Base-by-base conservation (phyloP, 2,113 vertebrate species). In the Asarcornis scutulata region DNA sequence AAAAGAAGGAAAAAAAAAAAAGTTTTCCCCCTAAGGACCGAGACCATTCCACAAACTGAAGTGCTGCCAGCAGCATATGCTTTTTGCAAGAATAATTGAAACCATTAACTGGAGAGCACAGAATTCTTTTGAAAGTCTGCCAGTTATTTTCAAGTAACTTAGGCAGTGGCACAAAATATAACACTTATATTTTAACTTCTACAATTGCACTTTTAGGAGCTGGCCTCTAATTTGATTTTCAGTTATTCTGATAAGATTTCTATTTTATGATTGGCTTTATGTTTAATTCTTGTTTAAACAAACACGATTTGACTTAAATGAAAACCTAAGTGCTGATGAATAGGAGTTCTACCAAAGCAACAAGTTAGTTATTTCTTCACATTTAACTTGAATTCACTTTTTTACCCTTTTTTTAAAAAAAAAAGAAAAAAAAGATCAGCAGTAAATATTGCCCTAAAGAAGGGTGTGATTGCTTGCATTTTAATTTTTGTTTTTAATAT, bases 241-340 rank as follows among this genome's bases (percentile, higher is more conserved):
- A 95, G 94, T 97, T 97, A 86, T 98, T 98, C 96, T 96, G 92
- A 97, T 98, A 97, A 95, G 96, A 97, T 96, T 97, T 98, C 97
- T 97, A 97, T 98, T 98, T 97, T 98, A 97, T 96, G 94, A 98
- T 98, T 98, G 97, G 94, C 96, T 98, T 98, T 98, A 96, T 97
- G 96, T 98, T 97, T 97, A 94, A 97, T 96, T 95, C 95, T 97
- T 97, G 96, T 98, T 98, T 98, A 90, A 94, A 96, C 96, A 96
- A 94, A 98, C 95, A 84, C 86, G 69, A 96, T 97, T 98, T 97
- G 95, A 98, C 96, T 98, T 97, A 95, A 93, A 95, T 97, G 88
- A 98, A 98, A 97, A 97, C 96, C 97, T 97, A 98, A 98, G 97
- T 98, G 97, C 97, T 98, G 98, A 97, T 95, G 94, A 98, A 97